Evolutionary conservation across 2,113 vertebrate species (phyloP).

Genomic region (Menidia beryllina): DNA sequence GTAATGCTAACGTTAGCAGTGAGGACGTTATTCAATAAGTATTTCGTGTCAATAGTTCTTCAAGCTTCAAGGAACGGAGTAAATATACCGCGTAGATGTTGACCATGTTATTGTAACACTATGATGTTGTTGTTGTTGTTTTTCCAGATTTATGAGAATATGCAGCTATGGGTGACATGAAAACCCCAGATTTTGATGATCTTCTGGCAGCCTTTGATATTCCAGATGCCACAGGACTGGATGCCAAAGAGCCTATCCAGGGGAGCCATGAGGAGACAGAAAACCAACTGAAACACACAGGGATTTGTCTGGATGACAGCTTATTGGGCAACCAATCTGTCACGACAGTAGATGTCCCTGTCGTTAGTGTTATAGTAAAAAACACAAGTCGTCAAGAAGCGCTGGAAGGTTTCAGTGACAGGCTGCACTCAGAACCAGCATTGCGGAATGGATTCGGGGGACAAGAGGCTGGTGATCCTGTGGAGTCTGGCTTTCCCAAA

Average conservation of each 20-base stretch:
- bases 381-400: slow-evolving; percentile 94
- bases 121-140: slow-evolving; percentile 16
- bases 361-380: slow-evolving; percentile 96
- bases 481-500: slow-evolving; percentile 82
- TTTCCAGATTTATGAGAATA: slow-evolving; percentile 76
- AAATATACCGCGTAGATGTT: neutral
- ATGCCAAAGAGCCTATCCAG: slow-evolving; percentile 93
- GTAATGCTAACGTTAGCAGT: slow-evolving; percentile 32
- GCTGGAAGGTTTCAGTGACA: slow-evolving; percentile 83
- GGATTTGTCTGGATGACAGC: slow-evolving; percentile 89
- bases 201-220: slow-evolving; percentile 98
- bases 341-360: slow-evolving; percentile 85
- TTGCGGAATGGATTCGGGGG: slow-evolving; percentile 91
- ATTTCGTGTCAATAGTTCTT: neutral
- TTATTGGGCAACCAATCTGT: slow-evolving; percentile 81
- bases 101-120: too few species aligned
- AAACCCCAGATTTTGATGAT: slow-evolving; percentile 98
- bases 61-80: neutral
- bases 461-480: slow-evolving; percentile 80
- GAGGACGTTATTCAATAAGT: neutral
- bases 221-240: slow-evolving; percentile 94
- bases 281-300: slow-evolving; percentile 86
- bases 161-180: slow-evolving; percentile 98
- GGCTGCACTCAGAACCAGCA: slow-evolving; percentile 79
- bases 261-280: slow-evolving; percentile 88